Percentiles rank a stretch among this genome's conserved stretches.
Evolutionary conservation across 2,888 invertebrate species (phyloP).

Genomic region (Tanypteryx hageni): DNA sequence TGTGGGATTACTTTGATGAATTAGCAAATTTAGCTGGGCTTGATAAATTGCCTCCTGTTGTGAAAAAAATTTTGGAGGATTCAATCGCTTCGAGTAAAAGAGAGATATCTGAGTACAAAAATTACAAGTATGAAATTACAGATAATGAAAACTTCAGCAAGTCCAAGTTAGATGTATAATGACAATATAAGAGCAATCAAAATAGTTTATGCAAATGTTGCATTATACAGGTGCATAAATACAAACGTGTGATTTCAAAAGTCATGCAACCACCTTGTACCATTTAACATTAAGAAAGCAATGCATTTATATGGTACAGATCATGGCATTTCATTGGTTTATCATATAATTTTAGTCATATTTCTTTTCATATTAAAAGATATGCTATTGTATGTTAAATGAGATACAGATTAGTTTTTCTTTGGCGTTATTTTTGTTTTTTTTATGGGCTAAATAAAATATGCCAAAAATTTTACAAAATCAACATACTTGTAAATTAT

Average conservation of each 20-base stretch:
- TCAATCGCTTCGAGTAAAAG: background rate
- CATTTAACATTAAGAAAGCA: background rate
- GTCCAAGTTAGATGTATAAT: background rate
- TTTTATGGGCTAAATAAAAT: background rate
- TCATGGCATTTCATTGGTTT: background rate
- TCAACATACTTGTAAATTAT: background rate
- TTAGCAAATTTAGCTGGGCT: conserved; percentile 74
- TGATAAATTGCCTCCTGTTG: conserved; percentile 72
- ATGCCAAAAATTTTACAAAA: background rate
- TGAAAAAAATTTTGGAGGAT: background rate
- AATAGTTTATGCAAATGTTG: background rate
- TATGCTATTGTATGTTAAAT: too few relatives aligned
- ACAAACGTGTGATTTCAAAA: background rate
- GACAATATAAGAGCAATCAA: background rate
- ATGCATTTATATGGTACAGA: background rate
- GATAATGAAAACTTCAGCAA: background rate
- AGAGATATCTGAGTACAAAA: conserved; percentile 10
- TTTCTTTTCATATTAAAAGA: too few relatives aligned
- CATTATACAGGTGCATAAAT: background rate
- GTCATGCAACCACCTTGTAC: background rate
- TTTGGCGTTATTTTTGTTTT: background rate
- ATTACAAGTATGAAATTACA: background rate
- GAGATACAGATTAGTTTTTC: too few relatives aligned
- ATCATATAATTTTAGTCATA: background rate
- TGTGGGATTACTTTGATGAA: conserved; percentile 76